Conservation (phyloP, 2,797 vertebrate genomes). For the Tarsius wallacei region DNA sequence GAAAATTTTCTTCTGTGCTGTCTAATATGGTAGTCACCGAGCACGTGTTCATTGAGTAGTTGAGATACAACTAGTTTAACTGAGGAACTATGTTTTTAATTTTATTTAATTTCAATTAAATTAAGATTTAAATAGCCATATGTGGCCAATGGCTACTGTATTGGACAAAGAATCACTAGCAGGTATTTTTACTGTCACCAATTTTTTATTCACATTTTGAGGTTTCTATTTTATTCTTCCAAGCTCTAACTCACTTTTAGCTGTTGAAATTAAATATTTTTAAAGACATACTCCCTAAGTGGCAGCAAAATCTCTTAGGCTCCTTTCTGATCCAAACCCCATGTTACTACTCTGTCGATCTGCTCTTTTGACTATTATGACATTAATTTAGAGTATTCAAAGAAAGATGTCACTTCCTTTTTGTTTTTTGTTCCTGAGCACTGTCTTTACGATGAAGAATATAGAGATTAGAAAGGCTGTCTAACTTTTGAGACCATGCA, state of each 20-base stretch:
- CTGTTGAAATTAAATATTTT: background rate
- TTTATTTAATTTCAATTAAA: background rate
- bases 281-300: background rate
- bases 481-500: background rate
- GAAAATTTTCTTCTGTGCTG: background rate
- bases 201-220: background rate
- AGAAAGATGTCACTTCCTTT: background rate
- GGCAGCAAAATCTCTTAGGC: background rate
- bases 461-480: background rate
- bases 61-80: background rate
- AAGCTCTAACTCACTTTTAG: background rate
- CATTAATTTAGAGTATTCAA: conserved; percentile 42
- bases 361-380: background rate
- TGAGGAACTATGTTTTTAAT: background rate
- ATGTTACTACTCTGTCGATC: background rate
- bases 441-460: background rate
- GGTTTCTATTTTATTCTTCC: background rate
- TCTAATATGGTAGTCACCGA: background rate
- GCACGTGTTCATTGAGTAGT: background rate
- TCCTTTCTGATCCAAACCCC: background rate
- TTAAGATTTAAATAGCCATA: background rate
- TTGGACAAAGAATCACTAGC: background rate
- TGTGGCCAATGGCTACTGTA: background rate
- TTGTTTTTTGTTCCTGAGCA: background rate
- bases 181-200: background rate